phyloP scores from a whole-genome alignment of 2,113 vertebrate genomes.

The Chaetodon trifascialis region DNA sequence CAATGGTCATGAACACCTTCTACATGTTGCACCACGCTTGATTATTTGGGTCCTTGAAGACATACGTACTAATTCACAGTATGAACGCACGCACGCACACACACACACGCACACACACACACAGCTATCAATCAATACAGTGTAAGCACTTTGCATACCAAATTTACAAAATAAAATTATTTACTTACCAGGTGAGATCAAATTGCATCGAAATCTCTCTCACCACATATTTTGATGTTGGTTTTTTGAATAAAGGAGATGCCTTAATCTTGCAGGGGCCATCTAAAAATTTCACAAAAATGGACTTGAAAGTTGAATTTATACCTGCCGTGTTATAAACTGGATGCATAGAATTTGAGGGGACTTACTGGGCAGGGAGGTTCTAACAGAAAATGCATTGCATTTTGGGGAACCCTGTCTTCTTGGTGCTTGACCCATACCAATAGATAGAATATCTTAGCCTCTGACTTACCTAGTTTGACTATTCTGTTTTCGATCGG shows the following conservation, averaged over 20 bases:
- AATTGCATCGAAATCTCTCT: neutral
- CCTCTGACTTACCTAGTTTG: neutral
- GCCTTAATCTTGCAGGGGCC: neutral
- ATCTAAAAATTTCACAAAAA: neutral
- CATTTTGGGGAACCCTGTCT: neutral
- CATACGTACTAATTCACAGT: constrained; percentile 21
- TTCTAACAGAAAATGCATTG: neutral
- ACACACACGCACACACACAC: neutral
- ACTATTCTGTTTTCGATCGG: too few species aligned
- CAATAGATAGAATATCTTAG: neutral
- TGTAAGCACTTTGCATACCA: neutral
- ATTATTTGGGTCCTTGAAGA: constrained; percentile 53
- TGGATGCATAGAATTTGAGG: neutral
- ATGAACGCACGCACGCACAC: constrained; percentile 1
- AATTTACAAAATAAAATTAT: neutral
- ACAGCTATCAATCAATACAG: neutral
- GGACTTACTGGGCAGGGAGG: neutral
- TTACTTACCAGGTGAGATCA: neutral
- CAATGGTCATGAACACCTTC: constrained; percentile 58
- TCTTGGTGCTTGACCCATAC: neutral
- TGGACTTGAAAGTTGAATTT: neutral
- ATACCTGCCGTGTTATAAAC: neutral
- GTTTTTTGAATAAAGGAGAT: too few species aligned
- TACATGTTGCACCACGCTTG: constrained; percentile 41
- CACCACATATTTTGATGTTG: neutral